A percentile compares a stretch with the other conserved stretches of the same genome.
Evolutionary conservation across 2,113 vertebrate species (phyloP).

Genomic region (Petromus typicus): DNA sequence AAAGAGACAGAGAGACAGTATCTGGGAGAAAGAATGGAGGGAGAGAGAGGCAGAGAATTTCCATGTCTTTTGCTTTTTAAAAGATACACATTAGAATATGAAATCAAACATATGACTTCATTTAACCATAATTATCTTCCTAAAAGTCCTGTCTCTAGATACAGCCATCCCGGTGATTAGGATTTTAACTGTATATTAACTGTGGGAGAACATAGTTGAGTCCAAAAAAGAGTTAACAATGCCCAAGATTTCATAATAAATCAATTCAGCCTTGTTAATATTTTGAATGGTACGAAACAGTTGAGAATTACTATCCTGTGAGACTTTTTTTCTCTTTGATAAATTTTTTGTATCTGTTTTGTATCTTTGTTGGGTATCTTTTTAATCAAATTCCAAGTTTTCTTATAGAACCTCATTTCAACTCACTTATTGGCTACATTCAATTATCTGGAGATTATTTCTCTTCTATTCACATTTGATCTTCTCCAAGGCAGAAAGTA

Average conservation of each 20-base stretch:
- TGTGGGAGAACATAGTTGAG: neutral
- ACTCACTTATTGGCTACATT: neutral
- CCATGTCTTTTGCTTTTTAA: neutral
- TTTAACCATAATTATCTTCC: neutral
- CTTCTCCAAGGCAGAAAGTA: neutral
- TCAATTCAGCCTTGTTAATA: neutral
- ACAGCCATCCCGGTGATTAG: neutral
- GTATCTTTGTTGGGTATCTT: neutral
- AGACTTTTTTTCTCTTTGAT: neutral
- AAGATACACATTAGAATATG: neutral
- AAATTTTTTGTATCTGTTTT: neutral
- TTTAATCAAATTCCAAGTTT: neutral
- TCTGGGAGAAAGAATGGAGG: fast-evolving
- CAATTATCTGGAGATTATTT: neutral
- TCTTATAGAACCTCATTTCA: neutral
- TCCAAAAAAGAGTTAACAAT: neutral
- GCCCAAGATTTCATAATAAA: neutral
- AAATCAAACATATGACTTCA: neutral
- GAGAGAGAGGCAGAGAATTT: neutral
- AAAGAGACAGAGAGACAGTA: neutral
- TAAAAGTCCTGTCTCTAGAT: neutral
- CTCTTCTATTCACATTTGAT: neutral
- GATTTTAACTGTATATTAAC: neutral
- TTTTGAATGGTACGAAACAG: neutral
- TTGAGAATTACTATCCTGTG: neutral